Conservation (phyloP, 2,888 invertebrate genomes). For the Hypercompe scribonia region DNA sequence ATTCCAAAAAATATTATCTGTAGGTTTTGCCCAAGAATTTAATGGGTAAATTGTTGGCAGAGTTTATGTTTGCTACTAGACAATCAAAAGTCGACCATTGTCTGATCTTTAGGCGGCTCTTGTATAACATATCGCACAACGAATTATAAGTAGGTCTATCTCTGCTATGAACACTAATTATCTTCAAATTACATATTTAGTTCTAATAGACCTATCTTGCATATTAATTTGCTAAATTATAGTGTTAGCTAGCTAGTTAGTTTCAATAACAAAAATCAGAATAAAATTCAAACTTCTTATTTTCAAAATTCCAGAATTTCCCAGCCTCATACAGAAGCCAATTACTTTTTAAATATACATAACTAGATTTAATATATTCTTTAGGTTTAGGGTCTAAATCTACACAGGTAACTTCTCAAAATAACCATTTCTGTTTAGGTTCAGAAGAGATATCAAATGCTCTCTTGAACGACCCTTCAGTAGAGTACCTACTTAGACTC, state of each 20-base stretch:
- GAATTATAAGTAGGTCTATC: background rate
- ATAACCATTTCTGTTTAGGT: background rate
- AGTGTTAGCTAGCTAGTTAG: too few relatives aligned
- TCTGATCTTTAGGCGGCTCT: background rate
- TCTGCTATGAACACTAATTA: background rate
- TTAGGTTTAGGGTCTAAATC: background rate
- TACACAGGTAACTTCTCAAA: background rate
- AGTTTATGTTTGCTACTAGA: background rate
- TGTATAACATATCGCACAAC: background rate
- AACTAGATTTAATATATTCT: background rate
- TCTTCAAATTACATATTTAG: background rate
- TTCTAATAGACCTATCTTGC: background rate
- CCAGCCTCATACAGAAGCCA: background rate
- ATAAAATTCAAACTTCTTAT: background rate
- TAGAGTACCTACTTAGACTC: constrained; percentile 52
- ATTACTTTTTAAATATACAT: background rate
- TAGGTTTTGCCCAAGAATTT: background rate
- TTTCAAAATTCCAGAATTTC: background rate
- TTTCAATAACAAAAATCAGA: background rate
- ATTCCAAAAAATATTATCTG: too few relatives aligned
- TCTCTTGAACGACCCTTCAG: constrained; percentile 55
- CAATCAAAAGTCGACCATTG: too few relatives aligned
- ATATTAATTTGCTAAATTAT: background rate
- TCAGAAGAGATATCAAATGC: constrained; percentile 39
- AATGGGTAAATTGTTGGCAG: background rate